Conservation (phyloP, 2,113 vertebrate genomes). For the Chlamydotis undulata region DNA sequence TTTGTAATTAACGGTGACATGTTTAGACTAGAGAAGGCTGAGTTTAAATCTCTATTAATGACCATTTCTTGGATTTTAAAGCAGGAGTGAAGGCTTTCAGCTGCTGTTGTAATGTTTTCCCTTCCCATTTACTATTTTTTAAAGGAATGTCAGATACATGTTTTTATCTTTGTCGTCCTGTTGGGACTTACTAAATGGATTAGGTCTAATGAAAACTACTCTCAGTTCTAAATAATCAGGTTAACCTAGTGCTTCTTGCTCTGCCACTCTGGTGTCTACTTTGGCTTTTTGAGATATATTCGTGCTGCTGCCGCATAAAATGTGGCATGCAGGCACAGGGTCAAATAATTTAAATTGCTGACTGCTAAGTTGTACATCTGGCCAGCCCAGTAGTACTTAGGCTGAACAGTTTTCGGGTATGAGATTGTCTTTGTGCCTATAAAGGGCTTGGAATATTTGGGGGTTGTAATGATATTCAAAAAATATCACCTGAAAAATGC, state of each 20-base stretch:
- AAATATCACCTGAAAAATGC: background rate
- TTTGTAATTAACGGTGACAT: conserved; percentile 58
- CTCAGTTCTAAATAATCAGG: background rate
- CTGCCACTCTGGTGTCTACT: background rate
- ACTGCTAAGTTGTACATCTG: background rate
- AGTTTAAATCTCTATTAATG: conserved; percentile 44
- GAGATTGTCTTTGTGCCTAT: background rate
- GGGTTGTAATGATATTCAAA: background rate
- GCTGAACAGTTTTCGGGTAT: background rate
- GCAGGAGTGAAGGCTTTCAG: conserved; percentile 21
- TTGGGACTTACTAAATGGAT: conserved; percentile 3
- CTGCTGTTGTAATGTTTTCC: conserved; percentile 32
- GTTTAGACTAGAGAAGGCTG: conserved; percentile 15
- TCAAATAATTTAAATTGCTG: background rate
- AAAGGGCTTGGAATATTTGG: background rate
- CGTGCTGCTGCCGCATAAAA: background rate
- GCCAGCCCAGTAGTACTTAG: background rate
- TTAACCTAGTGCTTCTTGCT: background rate
- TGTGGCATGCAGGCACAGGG: background rate
- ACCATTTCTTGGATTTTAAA: conserved; percentile 48
- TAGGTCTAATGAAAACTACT: background rate
- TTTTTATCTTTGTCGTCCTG: background rate
- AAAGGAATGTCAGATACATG: background rate
- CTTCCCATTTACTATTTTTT: conserved; percentile 11
- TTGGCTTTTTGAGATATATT: background rate